Evolutionary conservation across 2,888 invertebrate species (phyloP), one percentile per base, ranked within the genome.

Genomic region (Slavum lentiscoides): DNA sequence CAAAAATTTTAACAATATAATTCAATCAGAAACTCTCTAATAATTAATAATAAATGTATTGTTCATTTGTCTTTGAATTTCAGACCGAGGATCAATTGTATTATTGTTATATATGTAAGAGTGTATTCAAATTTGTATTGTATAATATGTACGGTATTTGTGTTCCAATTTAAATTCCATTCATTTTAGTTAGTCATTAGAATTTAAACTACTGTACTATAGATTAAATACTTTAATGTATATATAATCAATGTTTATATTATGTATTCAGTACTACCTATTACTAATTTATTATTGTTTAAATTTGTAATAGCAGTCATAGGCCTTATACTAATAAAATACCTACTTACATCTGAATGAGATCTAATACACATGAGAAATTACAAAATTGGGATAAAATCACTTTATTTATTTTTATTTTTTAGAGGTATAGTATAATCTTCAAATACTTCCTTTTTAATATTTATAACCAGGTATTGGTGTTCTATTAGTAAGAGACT

Each of bases 111-210:
- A 39, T 61, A 75, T 67, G 43, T 66, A 8, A 53, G 53, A 53
- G 19, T 53, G 69, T 17, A 76, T 55, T 69, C 6, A 62, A 21
- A 53, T 69, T 30, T 69, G 8, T 61, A 37, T 69, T 77, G 69
- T 77, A 62, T 69, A 77, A 70, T 77, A 23, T 68, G 11, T 62
- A 62, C 62, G 77, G 77, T 77, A 77, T 70, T 70, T 77, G 69
- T 77, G 69, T 77, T 77, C 77, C 69, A 77, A 61, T 77, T 77
- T 53, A 19, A 77, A 77, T 69, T 77, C 53, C 77, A 77, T 69
- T 70, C n/a, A 11, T 70, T 55, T 19, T 70, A 61, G 6, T 77
- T 77, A 77, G 77, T 77, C 69, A 77, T 69, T 77, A 77, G 69
- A 62, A 37, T 77, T 66, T 70, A 77, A 43, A 77, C 21, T 53